These are phyloP conservation scores for Apostichopus californicus DNA, from an alignment of 35 echinoderm and acorn worm species.

Conservation along the genomic window DNA sequence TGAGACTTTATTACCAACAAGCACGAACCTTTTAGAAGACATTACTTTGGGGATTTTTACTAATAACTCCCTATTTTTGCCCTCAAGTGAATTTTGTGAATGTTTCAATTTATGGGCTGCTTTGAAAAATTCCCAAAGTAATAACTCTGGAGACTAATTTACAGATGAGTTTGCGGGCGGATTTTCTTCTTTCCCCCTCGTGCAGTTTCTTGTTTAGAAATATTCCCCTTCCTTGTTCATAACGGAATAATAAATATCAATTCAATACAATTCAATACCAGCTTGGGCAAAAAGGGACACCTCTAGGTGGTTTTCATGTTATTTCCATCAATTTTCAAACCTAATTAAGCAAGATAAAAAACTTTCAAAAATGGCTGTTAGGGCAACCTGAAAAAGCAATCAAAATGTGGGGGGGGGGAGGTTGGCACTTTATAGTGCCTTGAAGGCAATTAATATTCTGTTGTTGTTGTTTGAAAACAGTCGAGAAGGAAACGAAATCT, in stretches of 20 bases:
- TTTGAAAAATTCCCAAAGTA: not conserved
- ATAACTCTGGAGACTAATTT: not conserved
- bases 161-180: not conserved
- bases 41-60: not conserved
- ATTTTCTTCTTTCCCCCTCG: not conserved
- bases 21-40: not conserved
- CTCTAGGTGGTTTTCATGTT: not conserved
- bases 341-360: not conserved
- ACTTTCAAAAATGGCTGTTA: not conserved
- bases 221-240: not conserved
- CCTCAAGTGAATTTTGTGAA: not conserved
- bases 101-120: not conserved
- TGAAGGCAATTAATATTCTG: not conserved
- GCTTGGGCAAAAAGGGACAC: not conserved
- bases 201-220: not conserved
- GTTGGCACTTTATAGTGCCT: not conserved
- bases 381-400: not conserved
- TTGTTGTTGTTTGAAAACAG: not conserved
- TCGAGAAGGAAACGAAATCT: not conserved
- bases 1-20: not conserved
- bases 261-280: not conserved
- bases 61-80: not conserved
- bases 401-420: not conserved
- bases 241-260: not conserved
- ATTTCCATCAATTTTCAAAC: constrained; percentile 16